Evolutionary conservation across 2,888 invertebrate genomes (phyloP), one percentile per base, ranked within the genome.

Genomic region (Ochropleura leucogaster): DNA sequence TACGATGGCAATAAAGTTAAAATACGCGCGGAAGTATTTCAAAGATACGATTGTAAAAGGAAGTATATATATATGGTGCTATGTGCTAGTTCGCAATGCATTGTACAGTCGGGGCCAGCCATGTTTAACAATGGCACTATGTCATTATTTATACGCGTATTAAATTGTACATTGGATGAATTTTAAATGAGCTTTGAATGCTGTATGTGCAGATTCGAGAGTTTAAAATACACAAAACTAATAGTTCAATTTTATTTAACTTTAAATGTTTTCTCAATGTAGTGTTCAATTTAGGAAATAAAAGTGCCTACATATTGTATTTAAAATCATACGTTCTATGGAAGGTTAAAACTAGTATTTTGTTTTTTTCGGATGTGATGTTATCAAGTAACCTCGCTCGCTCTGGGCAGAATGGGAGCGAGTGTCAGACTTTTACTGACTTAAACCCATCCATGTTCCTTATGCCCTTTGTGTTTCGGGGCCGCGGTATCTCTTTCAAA

Each of bases 101-200:
- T 84, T 75, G 72, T 75, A 76, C 53, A 73, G 63, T 66, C 46
- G 51, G 47, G 30, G 49, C 70, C 46, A 59, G 68, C 66, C 40
- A 66, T 67, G 63, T 72, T 65, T 83, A 79, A 85, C 85, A 85
- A 83, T 77, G 68, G 62, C 74, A 76, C 77, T 74, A 74, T 75
- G 51, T 55, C 67, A 77, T 78, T 82, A 82, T 82, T 78, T 83
- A 74, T 74, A 69, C 74, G 42, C 64, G 66, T 47, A 72, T 77
- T 30, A 30, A 30, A 30, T 30, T 72, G 72, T 85, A 76, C 66
- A 77, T 74, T 74, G 68, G 20, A 74, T 59, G 68, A 76, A 85
- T 85, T 74, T 78, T 68, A 80, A 80, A 80, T 73, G 62, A 77
- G 53, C 49, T 69, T 59, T 46, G 42, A 77, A 67, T 65, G 68